Evolutionary conservation across 1,140 invertebrate genomes (phyloP).

Genomic region (Drosophila arawakana): DNA sequence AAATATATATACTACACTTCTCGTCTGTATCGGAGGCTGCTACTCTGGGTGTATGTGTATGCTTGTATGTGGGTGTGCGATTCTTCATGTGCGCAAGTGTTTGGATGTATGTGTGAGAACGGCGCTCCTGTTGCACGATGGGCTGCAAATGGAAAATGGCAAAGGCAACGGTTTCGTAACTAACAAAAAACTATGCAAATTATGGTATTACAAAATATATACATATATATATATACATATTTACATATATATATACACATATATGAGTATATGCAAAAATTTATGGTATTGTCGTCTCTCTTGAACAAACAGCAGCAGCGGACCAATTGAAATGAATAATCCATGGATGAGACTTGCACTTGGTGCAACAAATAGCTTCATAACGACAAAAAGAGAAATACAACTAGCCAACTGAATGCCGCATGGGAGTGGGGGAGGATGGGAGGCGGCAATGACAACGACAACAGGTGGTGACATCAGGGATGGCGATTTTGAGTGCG

Average conservation of each 20-base stretch:
- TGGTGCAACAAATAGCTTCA: conserved; percentile 44
- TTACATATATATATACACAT: conserved; percentile 13
- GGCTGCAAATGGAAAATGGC: neutral
- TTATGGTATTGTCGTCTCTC: conserved; percentile 1
- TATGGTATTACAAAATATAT: conserved; percentile 19
- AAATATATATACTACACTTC: conserved; percentile 45
- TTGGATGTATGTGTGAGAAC: conserved; percentile 2
- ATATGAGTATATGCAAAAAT: conserved; percentile 3
- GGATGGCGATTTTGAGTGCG: neutral
- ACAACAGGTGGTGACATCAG: conserved; percentile 24
- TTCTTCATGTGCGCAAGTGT: neutral
- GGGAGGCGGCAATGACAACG: conserved; percentile 22
- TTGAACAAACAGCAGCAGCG: neutral
- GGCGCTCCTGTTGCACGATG: conserved; percentile 8
- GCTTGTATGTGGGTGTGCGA: neutral
- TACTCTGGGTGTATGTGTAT: conserved; percentile 9
- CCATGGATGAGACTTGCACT: conserved; percentile 39
- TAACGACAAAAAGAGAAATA: conserved; percentile 56
- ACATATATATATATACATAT: conserved; percentile 16
- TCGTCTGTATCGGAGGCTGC: conserved; percentile 34
- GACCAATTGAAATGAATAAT: conserved; percentile 21
- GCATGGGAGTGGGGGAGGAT: conserved; percentile 14
- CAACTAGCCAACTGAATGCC: conserved; percentile 58
- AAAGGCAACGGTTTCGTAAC: conserved; percentile 15
- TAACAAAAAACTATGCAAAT: conserved; percentile 14